Evolutionary conservation across 2,888 invertebrate genomes (phyloP).

Genomic region (Agapostemon virescens): DNA sequence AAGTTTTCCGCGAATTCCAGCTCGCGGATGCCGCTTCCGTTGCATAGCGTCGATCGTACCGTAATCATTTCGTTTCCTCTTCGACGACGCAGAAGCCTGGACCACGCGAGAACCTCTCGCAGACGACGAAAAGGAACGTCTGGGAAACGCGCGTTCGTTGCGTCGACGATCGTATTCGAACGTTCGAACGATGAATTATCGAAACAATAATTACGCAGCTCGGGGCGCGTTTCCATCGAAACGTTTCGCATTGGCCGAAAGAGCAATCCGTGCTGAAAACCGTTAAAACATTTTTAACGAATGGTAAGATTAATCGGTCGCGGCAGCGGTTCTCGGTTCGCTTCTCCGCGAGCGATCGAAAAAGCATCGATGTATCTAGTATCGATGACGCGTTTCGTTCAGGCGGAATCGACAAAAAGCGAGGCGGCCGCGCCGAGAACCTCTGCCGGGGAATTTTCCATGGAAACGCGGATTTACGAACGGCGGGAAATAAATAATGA

Average conservation of each 20-base stretch:
- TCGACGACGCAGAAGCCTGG: too few relatives aligned
- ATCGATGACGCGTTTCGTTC: neutral
- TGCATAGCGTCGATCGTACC: neutral
- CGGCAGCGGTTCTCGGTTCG: neutral
- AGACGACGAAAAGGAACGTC: neutral
- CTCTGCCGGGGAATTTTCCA: neutral
- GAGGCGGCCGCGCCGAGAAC: neutral
- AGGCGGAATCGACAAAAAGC: neutral
- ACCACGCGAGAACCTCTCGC: too few relatives aligned
- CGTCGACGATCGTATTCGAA: neutral
- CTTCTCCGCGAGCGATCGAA: neutral
- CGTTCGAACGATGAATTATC: conserved; percentile 1
- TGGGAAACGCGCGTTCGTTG: neutral
- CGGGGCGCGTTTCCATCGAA: neutral
- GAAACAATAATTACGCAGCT: neutral
- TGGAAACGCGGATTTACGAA: neutral
- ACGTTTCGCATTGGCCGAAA: conserved; percentile 4
- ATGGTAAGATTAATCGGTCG: neutral
- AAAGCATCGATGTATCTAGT: neutral
- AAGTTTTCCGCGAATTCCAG: neutral
- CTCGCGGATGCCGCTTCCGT: neutral
- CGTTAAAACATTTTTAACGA: neutral
- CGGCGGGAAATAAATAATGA: neutral
- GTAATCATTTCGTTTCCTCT: conserved; percentile 6
- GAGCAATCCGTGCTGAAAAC: neutral